Conservation (phyloP, 2,888 invertebrate genomes). For the Philhelius pedissequus region DNA sequence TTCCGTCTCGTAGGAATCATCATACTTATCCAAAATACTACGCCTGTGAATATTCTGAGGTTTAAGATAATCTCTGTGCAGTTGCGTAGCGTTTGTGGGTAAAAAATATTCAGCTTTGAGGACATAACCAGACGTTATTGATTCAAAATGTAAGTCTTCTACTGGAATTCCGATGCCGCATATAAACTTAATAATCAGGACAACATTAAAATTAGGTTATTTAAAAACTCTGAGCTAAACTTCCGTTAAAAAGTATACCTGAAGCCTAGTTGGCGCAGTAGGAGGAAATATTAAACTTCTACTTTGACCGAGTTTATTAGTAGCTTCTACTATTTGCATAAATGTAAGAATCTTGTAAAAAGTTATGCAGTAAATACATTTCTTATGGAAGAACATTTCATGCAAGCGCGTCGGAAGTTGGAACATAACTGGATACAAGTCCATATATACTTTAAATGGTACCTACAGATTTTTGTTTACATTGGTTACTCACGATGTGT, state of each 20-base stretch:
- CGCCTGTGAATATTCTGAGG: constrained; percentile 73
- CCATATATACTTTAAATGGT: background rate
- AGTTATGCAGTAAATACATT: background rate
- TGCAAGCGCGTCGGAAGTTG: background rate
- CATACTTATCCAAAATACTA: constrained; percentile 56
- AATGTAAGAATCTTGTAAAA: background rate
- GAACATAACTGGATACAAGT: background rate
- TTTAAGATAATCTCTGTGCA: constrained; percentile 72
- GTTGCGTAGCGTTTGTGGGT: constrained; percentile 73
- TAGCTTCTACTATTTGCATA: background rate
- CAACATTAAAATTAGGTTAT: background rate
- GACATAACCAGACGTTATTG: constrained; percentile 77
- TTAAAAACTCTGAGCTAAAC: background rate
- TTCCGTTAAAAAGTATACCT: constrained; percentile 70
- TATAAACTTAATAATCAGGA: constrained; percentile 74
- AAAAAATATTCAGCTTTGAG: constrained; percentile 76
- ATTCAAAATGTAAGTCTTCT: constrained; percentile 74
- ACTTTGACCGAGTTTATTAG: background rate
- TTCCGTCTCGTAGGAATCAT: constrained; percentile 62
- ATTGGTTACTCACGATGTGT: constrained; percentile 8
- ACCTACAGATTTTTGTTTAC: background rate
- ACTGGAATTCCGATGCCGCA: constrained; percentile 77
- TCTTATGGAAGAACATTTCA: constrained; percentile 19
- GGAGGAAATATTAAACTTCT: constrained; percentile 74
- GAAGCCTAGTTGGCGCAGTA: constrained; percentile 76